These are phyloP conservation scores for Netelia melanura DNA, from an alignment of 2,888 invertebrate genomes.

Conservation along the genomic window DNA sequence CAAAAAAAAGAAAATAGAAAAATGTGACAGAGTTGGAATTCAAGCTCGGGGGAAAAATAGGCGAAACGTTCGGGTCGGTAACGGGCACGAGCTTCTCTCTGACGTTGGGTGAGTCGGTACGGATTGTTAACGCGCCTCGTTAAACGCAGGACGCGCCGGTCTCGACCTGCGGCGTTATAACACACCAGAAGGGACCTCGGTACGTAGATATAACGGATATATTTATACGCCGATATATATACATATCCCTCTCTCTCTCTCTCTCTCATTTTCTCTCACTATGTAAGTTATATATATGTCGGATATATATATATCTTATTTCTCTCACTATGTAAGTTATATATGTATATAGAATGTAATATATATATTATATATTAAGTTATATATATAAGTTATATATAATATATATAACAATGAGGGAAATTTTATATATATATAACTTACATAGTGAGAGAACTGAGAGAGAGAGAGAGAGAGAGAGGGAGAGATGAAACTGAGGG, in stretches of 20 bases:
- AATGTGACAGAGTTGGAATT: background rate
- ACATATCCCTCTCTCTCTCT: too few species aligned
- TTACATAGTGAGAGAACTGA: background rate
- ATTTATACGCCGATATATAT: too few species aligned
- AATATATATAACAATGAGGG: too few species aligned
- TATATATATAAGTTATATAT: too few species aligned
- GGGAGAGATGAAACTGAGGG: conserved; percentile 46
- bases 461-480: conserved; percentile 6
- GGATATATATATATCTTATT: background rate
- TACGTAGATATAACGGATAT: conserved; percentile 14
- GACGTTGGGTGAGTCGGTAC: conserved; percentile 56
- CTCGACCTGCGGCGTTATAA: conserved; percentile 15
- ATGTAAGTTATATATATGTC: too few species aligned
- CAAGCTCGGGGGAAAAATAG: conserved; percentile 19
- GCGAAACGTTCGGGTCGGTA: conserved; percentile 33
- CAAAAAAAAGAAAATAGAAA: background rate
- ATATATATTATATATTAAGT: too few species aligned
- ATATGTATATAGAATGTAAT: too few species aligned
- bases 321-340: background rate
- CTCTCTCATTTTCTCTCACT: too few species aligned
- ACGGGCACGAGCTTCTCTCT: conserved; percentile 1
- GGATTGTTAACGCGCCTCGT: conserved; percentile 72
- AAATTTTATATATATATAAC: too few species aligned
- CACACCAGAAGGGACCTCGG: conserved; percentile 1
- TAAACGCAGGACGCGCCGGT: conserved; percentile 66